Evolutionary conservation across 2,113 vertebrate genomes (phyloP).

Genomic region (Nerophis lumbriciformis): DNA sequence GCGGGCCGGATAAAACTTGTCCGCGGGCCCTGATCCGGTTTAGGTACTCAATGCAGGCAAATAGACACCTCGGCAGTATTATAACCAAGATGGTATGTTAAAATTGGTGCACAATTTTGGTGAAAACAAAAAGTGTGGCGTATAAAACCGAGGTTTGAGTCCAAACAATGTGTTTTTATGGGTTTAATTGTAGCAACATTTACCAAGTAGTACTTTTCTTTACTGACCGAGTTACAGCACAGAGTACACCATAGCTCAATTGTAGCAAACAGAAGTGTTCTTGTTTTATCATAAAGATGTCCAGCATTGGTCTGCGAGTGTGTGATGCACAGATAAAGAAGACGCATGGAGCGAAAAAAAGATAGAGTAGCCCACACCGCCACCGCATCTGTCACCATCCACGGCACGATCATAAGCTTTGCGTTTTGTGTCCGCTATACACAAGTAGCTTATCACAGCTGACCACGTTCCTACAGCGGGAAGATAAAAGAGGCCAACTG

Average conservation of each 20-base stretch:
- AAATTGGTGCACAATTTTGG: too few species aligned
- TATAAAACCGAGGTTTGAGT: too few species aligned
- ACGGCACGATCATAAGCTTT: conserved; percentile 25
- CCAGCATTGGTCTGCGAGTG: conserved; percentile 13
- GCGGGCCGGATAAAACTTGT: too few species aligned
- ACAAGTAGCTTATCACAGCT: conserved; percentile 59
- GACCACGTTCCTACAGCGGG: conserved; percentile 62
- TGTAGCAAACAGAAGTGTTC: too few species aligned
- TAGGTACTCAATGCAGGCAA: too few species aligned
- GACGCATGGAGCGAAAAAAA: conserved; percentile 8
- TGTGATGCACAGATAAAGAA: conserved; percentile 37
- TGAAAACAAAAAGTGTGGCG: too few species aligned
- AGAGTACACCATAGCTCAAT: too few species aligned
- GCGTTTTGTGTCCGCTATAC: conserved; percentile 28
- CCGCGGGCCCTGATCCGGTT: too few species aligned
- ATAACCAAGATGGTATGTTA: too few species aligned
- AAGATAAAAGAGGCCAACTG: conserved; percentile 68
- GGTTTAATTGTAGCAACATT: too few species aligned
- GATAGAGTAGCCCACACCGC: conserved; percentile 33
- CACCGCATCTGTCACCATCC: conserved; percentile 48
- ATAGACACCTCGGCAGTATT: too few species aligned
- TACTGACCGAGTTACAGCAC: conserved; percentile 15
- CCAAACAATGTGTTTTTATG: too few species aligned
- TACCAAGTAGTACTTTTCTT: conserved; percentile 3
- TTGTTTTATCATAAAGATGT: conserved; percentile 24